Evolutionary conservation across 2,113 vertebrate species (phyloP).

Genomic region (Hirundichthys speculiger): DNA sequence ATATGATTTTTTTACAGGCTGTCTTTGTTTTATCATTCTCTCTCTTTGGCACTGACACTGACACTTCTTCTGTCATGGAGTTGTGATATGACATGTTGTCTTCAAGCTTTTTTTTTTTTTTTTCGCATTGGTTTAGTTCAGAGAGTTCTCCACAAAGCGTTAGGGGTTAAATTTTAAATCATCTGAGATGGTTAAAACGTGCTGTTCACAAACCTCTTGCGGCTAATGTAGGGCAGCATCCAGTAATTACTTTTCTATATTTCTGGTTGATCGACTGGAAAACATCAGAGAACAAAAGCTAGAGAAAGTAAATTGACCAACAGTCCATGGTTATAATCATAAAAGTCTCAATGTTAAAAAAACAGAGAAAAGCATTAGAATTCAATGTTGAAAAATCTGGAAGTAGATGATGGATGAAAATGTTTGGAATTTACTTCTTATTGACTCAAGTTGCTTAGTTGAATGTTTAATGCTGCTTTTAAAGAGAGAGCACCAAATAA

Average conservation of each 20-base stretch:
- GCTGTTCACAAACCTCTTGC: not conserved
- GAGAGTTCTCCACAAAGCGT: constrained; percentile 15
- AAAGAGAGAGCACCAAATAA: no score
- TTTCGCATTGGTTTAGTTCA: constrained; percentile 15
- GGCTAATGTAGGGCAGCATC: no score
- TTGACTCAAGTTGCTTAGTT: not conserved
- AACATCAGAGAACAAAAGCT: not conserved
- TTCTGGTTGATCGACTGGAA: not conserved
- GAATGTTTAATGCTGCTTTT: not conserved
- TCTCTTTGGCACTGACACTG: constrained; percentile 27
- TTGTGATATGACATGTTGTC: constrained; percentile 28
- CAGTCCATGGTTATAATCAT: no score
- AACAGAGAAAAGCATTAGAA: not conserved
- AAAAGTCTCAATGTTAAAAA: not conserved
- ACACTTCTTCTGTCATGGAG: constrained; percentile 15
- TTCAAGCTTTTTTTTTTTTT: constrained; percentile 14
- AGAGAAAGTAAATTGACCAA: not conserved
- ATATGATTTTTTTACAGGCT: constrained; percentile 45
- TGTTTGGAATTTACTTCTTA: constrained; percentile 9
- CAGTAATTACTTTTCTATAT: not conserved
- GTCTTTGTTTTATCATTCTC: not conserved
- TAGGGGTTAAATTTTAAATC: constrained; percentile 13
- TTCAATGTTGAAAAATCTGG: not conserved
- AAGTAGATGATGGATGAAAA: not conserved
- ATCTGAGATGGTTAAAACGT: constrained; percentile 13